phyloP scores from a whole-genome alignment of 2,888 invertebrate species.

The Dryobotodes eremita region DNA sequence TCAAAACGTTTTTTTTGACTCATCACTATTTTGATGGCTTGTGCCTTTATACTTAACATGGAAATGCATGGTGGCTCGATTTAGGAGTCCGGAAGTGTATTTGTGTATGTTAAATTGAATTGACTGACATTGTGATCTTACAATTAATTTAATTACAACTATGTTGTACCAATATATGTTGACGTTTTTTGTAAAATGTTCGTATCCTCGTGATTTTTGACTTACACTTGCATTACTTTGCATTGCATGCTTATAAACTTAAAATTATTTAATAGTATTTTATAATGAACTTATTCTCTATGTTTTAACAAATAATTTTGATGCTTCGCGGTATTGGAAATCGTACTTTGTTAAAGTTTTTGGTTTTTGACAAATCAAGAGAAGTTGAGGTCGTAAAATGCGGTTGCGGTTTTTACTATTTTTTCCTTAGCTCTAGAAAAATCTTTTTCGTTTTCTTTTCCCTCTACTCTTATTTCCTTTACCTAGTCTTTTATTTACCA shows the following conservation, averaged over 20 bases:
- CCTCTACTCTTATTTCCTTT: conserved; percentile 51
- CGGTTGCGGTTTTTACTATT: conserved; percentile 62
- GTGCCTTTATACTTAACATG: background rate
- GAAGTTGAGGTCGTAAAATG: conserved; percentile 89
- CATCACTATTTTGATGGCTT: background rate
- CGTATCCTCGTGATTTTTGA: conserved; percentile 50
- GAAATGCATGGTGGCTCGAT: background rate
- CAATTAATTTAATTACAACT: conserved; percentile 67
- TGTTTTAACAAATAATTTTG: conserved; percentile 61
- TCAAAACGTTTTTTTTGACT: background rate
- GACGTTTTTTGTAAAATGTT: conserved; percentile 39
- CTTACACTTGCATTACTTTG: conserved; percentile 43
- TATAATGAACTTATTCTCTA: conserved; percentile 59
- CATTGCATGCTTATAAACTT: conserved; percentile 54
- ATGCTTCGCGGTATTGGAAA: conserved; percentile 62
- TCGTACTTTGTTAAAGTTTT: conserved; percentile 74
- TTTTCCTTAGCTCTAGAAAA: conserved; percentile 44
- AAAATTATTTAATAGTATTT: conserved; percentile 53
- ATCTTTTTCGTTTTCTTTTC: conserved; percentile 46
- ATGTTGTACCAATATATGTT: conserved; percentile 54
- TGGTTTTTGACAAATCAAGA: conserved; percentile 78
- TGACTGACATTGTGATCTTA: conserved; percentile 79
- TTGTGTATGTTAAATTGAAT: conserved; percentile 16
- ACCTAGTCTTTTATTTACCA: conserved; percentile 65
- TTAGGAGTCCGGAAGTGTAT: background rate